Conservation (phyloP, 2,113 vertebrate genomes). For the Mastomys natalensis region DNA sequence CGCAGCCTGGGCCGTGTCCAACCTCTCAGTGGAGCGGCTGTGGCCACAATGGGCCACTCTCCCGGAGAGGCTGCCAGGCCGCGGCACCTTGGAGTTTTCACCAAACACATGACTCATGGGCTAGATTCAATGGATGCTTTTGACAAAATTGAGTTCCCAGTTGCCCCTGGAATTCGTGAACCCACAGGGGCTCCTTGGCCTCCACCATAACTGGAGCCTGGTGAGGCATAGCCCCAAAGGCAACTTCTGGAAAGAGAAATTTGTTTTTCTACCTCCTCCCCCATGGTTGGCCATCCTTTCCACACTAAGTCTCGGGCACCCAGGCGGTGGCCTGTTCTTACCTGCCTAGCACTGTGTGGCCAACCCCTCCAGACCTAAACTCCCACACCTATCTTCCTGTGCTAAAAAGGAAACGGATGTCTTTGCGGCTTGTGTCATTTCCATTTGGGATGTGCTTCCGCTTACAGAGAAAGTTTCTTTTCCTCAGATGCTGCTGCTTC, state of each 20-base stretch:
- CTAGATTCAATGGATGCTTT: conserved; percentile 46
- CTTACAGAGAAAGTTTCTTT: neutral
- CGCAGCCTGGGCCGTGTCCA: neutral
- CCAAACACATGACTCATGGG: conserved; percentile 45
- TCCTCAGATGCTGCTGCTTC: too few species aligned
- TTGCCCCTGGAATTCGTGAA: conserved; percentile 29
- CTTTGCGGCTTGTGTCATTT: neutral
- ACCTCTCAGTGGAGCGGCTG: neutral
- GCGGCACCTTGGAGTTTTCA: neutral
- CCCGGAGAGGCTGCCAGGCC: conserved; percentile 49
- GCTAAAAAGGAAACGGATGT: neutral
- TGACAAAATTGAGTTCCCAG: conserved; percentile 49
- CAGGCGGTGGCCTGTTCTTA: too few species aligned
- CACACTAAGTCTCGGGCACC: neutral
- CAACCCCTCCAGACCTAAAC: neutral
- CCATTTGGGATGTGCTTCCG: neutral
- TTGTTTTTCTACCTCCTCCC: conserved; percentile 23
- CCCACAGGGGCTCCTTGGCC: neutral
- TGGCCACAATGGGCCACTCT: accelerated
- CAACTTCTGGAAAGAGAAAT: neutral
- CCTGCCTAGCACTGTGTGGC: neutral
- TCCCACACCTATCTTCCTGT: neutral
- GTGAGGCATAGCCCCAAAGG: neutral
- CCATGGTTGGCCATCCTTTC: neutral
- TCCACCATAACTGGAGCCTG: neutral